phyloP scores from a whole-genome alignment of 2,888 invertebrate species.

The Hypomecis atomaria region DNA sequence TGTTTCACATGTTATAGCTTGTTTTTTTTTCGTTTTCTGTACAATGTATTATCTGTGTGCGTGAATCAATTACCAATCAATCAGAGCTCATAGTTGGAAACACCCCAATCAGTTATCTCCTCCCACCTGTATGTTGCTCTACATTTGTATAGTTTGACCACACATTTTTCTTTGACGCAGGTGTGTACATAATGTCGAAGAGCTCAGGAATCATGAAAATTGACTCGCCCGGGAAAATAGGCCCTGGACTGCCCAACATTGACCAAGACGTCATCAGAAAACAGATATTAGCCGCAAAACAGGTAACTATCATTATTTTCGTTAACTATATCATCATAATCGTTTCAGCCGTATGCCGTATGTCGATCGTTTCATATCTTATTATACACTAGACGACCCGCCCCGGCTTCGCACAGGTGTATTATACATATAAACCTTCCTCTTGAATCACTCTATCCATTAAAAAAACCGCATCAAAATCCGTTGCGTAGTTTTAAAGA shows the following conservation, averaged over 20 bases:
- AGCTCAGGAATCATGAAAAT: conserved; percentile 90
- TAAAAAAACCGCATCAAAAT: too few relatives aligned
- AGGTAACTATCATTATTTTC: conserved; percentile 55
- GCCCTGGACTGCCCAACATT: conserved; percentile 75
- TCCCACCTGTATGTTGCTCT: background rate
- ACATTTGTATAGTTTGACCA: conserved; percentile 19
- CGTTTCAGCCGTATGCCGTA: too few relatives aligned
- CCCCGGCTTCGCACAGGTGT: too few relatives aligned
- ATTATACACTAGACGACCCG: too few relatives aligned
- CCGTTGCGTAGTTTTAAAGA: too few relatives aligned
- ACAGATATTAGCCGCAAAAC: conserved; percentile 81
- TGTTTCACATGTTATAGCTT: too few relatives aligned
- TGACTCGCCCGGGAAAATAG: conserved; percentile 86
- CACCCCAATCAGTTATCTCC: background rate
- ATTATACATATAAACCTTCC: too few relatives aligned
- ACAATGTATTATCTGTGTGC: too few relatives aligned
- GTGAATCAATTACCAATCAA: background rate
- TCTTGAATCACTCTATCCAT: too few relatives aligned
- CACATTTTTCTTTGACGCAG: conserved; percentile 66
- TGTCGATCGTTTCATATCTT: too few relatives aligned
- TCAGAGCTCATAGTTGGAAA: background rate
- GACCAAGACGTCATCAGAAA: conserved; percentile 81
- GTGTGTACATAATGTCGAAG: conserved; percentile 91
- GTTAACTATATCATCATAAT: too few relatives aligned
- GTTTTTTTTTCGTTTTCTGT: too few relatives aligned